A percentile compares a stretch with the other conserved stretches of the same genome.
Evolutionary conservation across 2,113 vertebrate species (phyloP).

Genomic region (Scatophagus argus): DNA sequence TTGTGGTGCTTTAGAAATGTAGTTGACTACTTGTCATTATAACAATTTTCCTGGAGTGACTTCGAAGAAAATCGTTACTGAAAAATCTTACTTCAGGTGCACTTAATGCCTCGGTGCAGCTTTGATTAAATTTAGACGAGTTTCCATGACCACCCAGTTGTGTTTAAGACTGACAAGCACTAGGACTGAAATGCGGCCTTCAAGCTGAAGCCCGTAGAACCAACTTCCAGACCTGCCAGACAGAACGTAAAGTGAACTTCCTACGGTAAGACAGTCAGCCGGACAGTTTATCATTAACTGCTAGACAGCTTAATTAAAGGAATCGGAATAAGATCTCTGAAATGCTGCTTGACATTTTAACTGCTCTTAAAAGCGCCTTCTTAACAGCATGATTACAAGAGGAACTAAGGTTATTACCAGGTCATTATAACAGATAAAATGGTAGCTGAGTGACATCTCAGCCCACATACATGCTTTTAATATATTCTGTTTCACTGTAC

Average conservation of each 20-base stretch:
- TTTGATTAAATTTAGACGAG: not conserved
- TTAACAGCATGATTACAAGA: constrained; percentile 47
- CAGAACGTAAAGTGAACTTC: constrained; percentile 37
- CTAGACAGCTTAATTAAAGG: constrained; percentile 74
- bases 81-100: constrained; percentile 1
- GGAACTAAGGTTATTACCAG: constrained; percentile 59
- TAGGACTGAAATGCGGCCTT: constrained; percentile 14
- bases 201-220: constrained; percentile 14
- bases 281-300: constrained; percentile 66
- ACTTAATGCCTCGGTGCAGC: not conserved
- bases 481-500: constrained; percentile 22
- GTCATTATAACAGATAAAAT: constrained; percentile 57
- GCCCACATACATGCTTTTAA: constrained; percentile 30
- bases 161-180: constrained; percentile 20
- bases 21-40: not conserved
- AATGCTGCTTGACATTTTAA: constrained; percentile 74
- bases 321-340: constrained; percentile 58
- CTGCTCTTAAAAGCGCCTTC: constrained; percentile 48
- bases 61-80: constrained; percentile 7
- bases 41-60: not conserved
- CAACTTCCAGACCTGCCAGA: constrained; percentile 41
- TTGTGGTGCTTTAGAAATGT: constrained; percentile 3
- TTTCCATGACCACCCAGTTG: constrained; percentile 7
- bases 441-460: constrained; percentile 22
- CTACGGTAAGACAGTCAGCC: constrained; percentile 16